phyloP scores from a whole-genome alignment of 2,113 vertebrate genomes.

The Callithrix jacchus region DNA sequence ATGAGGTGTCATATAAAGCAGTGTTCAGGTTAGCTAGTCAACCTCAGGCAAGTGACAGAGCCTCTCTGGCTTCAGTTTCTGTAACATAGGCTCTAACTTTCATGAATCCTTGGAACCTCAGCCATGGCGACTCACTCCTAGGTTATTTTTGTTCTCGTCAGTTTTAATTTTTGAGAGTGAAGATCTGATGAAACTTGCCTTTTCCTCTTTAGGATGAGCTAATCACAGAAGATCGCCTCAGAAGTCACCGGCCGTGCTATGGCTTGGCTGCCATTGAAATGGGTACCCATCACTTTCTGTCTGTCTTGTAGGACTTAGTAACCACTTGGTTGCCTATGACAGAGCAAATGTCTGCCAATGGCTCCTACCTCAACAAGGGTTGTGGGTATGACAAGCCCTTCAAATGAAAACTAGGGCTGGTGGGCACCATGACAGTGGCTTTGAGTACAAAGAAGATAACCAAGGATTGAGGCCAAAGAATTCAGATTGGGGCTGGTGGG shows the following conservation, averaged over 20 bases:
- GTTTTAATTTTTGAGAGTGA: neutral
- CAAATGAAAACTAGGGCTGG: neutral
- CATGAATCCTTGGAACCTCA: neutral
- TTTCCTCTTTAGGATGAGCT: neutral
- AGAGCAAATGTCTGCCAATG: neutral
- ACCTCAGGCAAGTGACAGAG: neutral
- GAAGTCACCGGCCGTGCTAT: neutral
- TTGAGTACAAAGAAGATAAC: neutral
- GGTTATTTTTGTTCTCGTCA: neutral
- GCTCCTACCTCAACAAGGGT: neutral
- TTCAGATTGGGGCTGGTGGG: neutral
- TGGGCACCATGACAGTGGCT: neutral
- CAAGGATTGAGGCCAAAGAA: neutral
- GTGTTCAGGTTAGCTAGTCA: neutral
- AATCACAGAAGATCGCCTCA: neutral
- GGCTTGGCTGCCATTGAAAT: neutral
- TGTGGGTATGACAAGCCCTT: neutral
- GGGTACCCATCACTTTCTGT: neutral
- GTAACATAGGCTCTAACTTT: neutral
- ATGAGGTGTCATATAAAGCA: rapidly evolving
- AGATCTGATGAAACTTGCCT: neutral
- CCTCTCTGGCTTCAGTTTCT: neutral
- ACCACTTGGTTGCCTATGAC: neutral
- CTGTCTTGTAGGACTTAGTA: neutral
- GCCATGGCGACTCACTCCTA: neutral